phyloP scores from a whole-genome alignment of 2,888 invertebrate genomes.

The Cotesia congregata region DNA sequence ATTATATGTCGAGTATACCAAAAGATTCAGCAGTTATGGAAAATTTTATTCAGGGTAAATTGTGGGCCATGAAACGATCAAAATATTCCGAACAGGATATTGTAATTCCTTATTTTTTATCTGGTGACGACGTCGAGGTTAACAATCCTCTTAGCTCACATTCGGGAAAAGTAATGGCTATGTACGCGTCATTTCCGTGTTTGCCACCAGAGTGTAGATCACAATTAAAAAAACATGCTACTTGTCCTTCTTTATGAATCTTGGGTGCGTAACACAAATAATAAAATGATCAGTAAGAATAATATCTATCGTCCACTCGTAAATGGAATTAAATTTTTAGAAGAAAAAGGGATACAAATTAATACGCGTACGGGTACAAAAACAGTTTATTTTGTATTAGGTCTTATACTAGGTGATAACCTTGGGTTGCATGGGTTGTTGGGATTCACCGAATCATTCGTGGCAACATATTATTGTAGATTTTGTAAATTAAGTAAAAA shows the following conservation, averaged over 20 bases:
- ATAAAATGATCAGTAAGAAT: constrained; percentile 42
- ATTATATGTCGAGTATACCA: constrained; percentile 32
- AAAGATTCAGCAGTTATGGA: constrained; percentile 7
- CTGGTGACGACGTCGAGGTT: too few species aligned
- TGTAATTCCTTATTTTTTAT: constrained; percentile 43
- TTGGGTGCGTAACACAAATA: constrained; percentile 41
- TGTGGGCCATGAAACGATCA: constrained; percentile 25
- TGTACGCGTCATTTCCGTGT: constrained; percentile 48
- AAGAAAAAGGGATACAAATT: constrained; percentile 46
- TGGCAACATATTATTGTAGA: constrained; percentile 45
- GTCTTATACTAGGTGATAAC: constrained; percentile 48
- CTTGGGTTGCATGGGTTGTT: constrained; percentile 48
- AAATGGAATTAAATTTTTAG: constrained; percentile 46
- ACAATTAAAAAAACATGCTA: constrained; percentile 50
- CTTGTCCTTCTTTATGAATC: constrained; percentile 48
- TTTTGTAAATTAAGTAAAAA: constrained; percentile 43
- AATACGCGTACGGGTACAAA: constrained; percentile 32
- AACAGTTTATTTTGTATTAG: constrained; percentile 11
- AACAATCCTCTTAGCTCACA: constrained; percentile 51
- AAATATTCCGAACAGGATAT: constrained; percentile 32
- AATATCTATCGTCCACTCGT: constrained; percentile 49
- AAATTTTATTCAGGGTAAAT: constrained; percentile 34
- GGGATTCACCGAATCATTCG: constrained; percentile 50
- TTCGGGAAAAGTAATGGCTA: constrained; percentile 51
- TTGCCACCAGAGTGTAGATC: constrained; percentile 47